Evolutionary conservation across 1,140 invertebrate genomes (phyloP).

Genomic region (Drosophila arawakana): DNA sequence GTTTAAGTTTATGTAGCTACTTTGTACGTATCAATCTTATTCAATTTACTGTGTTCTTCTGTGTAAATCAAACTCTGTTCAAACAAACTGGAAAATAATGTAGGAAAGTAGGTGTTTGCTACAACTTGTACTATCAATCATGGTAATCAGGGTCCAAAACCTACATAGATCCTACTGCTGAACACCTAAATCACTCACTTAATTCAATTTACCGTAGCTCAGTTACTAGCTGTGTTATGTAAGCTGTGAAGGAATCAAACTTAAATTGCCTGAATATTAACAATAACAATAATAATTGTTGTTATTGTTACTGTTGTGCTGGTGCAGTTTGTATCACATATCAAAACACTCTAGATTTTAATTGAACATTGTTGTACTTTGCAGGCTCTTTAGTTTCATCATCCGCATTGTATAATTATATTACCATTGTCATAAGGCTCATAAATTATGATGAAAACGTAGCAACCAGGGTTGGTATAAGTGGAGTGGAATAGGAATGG

Average conservation of each 20-base stretch:
- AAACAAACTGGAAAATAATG: neutral
- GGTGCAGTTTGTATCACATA: conserved; percentile 30
- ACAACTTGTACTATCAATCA: conserved; percentile 22
- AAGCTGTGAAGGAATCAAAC: neutral
- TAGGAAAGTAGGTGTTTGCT: neutral
- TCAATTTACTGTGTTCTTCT: no score
- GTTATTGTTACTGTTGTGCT: neutral
- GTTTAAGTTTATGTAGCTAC: neutral
- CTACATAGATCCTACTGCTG: neutral
- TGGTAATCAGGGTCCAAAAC: conserved; percentile 21
- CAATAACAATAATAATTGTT: neutral
- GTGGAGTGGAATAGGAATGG: neutral
- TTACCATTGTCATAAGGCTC: conserved; percentile 17
- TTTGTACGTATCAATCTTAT: no score
- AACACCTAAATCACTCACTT: conserved; percentile 32
- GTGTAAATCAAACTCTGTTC: no score
- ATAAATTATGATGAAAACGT: conserved; percentile 20
- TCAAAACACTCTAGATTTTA: conserved; percentile 41
- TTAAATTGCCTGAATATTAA: conserved; percentile 8
- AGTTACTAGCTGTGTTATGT: neutral
- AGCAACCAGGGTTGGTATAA: no score
- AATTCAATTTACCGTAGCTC: conserved; percentile 20
- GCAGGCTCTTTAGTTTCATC: conserved; percentile 9
- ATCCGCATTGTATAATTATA: conserved; percentile 32
- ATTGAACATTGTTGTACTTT: conserved; percentile 52